Conservation (phyloP, 2,888 invertebrate species). For the Halictus quadricinctus region DNA sequence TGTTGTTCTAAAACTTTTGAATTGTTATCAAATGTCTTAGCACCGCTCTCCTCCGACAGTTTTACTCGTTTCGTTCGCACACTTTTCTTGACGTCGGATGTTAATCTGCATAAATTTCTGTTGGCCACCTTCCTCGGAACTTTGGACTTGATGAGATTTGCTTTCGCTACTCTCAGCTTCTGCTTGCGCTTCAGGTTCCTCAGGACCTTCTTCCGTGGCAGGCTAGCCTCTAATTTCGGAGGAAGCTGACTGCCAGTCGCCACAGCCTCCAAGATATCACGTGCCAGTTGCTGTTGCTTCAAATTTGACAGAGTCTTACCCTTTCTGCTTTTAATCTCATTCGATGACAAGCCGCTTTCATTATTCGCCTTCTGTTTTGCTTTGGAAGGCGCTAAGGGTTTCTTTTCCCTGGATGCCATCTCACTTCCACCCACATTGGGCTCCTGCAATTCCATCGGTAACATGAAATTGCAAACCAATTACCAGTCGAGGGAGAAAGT, state of each 20-base stretch:
- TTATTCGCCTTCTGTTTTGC: conserved; percentile 81
- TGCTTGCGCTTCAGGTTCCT: conserved; percentile 78
- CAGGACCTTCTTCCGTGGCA: conserved; percentile 79
- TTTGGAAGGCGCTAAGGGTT: conserved; percentile 82
- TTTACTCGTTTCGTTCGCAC: conserved; percentile 67
- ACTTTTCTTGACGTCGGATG: conserved; percentile 70
- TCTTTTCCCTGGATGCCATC: conserved; percentile 83
- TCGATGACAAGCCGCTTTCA: conserved; percentile 75
- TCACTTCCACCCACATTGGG: conserved; percentile 83
- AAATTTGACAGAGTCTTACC: conserved; percentile 71
- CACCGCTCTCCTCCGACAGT: conserved; percentile 47
- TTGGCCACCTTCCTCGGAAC: conserved; percentile 76
- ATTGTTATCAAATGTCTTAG: conserved; percentile 44
- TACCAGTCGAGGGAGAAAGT: conserved; percentile 1
- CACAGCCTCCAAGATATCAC: conserved; percentile 79
- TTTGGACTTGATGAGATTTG: conserved; percentile 78
- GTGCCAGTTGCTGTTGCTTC: conserved; percentile 74
- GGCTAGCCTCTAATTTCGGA: conserved; percentile 76
- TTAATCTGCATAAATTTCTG: conserved; percentile 73
- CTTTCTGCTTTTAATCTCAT: conserved; percentile 75
- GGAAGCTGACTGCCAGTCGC: conserved; percentile 80
- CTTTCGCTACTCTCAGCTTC: conserved; percentile 76
- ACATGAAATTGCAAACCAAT: conserved; percentile 39
- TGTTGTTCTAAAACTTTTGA: conserved; percentile 58
- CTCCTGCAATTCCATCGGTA: conserved; percentile 75